These are phyloP conservation scores for Vidua chalybeata DNA, from an alignment of 2,113 vertebrate species.

Conservation along the genomic window DNA sequence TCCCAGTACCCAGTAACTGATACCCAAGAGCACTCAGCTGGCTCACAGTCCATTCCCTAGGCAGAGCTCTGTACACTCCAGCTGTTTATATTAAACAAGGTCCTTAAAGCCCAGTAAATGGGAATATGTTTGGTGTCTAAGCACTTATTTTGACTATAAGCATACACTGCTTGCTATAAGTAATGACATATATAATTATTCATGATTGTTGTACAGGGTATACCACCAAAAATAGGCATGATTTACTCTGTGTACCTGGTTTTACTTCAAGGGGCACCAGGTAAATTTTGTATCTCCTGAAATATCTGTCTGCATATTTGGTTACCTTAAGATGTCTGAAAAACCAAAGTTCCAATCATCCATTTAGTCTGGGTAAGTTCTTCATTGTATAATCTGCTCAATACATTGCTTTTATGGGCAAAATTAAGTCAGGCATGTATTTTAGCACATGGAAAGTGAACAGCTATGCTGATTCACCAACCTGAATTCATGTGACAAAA, in stretches of 20 bases:
- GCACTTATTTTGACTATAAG: neutral
- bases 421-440: neutral
- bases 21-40: neutral
- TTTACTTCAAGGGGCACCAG: neutral
- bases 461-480: neutral
- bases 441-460: neutral
- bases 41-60: neutral
- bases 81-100: neutral
- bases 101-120: neutral
- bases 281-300: neutral
- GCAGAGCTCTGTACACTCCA: neutral
- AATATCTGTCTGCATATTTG: neutral
- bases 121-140: neutral
- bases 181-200: slow-evolving; percentile 22
- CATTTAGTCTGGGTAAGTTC: neutral
- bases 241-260: neutral
- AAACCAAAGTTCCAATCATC: neutral
- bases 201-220: neutral
- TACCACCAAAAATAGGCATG: neutral
- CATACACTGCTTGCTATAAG: neutral
- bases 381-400: neutral
- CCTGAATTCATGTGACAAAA: neutral
- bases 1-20: neutral
- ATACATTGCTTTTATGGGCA: neutral
- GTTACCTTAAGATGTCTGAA: neutral